These are phyloP conservation scores for Rhorus exstirpatorius DNA, from an alignment of 2,888 invertebrate genomes.

Conservation along the genomic window DNA sequence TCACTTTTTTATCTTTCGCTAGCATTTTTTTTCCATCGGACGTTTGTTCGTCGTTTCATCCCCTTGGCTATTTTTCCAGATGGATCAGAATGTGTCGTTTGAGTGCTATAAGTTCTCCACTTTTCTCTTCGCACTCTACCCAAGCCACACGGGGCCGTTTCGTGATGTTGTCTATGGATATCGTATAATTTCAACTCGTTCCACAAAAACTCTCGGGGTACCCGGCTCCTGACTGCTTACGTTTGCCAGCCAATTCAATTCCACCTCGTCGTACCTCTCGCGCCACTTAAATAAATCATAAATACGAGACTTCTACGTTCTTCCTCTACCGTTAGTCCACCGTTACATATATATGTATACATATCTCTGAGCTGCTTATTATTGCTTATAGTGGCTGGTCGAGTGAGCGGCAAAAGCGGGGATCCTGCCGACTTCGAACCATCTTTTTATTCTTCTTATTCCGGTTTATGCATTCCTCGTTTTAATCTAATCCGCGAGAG, in stretches of 20 bases:
- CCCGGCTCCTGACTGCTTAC: constrained; percentile 40
- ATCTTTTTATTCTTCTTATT: constrained; percentile 58
- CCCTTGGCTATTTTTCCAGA: constrained; percentile 2
- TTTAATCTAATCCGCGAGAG: constrained; percentile 85
- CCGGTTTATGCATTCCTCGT: constrained; percentile 82
- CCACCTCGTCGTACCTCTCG: constrained; percentile 70
- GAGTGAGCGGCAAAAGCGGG: constrained; percentile 48
- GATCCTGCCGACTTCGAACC: constrained; percentile 33
- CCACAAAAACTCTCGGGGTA: constrained; percentile 38
- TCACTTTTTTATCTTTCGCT: constrained; percentile 78
- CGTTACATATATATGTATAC: constrained; percentile 26
- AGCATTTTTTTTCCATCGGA: constrained; percentile 68
- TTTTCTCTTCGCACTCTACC: constrained; percentile 49
- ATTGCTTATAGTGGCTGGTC: constrained; percentile 64
- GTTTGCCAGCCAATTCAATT: constrained; percentile 63
- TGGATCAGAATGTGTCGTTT: constrained; percentile 1
- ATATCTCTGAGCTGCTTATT: constrained; percentile 67
- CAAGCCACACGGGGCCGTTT: background rate
- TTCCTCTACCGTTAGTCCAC: constrained; percentile 47
- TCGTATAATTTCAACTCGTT: constrained; percentile 21
- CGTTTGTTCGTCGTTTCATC: constrained; percentile 70
- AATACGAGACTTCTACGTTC: constrained; percentile 79
- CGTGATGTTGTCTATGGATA: constrained; percentile 23
- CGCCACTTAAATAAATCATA: constrained; percentile 83
- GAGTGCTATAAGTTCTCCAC: constrained; percentile 33